Percentiles rank a stretch among this genome's conserved stretches.
Conservation (phyloP, 2,888 invertebrate genomes). For the Mythimna ferrago region DNA sequence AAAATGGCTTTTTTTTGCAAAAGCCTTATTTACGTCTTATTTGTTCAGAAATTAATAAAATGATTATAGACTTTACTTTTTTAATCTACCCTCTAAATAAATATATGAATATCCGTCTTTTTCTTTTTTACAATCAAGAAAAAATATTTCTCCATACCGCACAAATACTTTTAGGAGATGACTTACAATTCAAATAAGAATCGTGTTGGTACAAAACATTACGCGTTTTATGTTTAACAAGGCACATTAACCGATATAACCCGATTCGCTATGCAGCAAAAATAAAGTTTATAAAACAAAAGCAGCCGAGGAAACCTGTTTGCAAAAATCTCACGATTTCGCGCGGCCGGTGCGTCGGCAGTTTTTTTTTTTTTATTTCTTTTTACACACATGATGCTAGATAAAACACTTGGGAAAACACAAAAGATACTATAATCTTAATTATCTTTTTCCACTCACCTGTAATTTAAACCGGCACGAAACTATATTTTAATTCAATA, state of each 20-base stretch:
- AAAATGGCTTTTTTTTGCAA: neutral
- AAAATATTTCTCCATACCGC: neutral
- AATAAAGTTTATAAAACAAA: slow-evolving; percentile 75
- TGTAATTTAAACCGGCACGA: slow-evolving; percentile 58
- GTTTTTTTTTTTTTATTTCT: slow-evolving; percentile 72
- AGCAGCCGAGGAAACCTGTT: slow-evolving; percentile 80
- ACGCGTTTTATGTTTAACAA: slow-evolving; percentile 45
- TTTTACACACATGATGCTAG: slow-evolving; percentile 54
- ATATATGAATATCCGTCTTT: neutral
- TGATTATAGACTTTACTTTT: neutral
- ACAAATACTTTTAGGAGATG: neutral
- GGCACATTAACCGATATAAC: slow-evolving; percentile 57
- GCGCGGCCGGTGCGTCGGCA: slow-evolving; percentile 72
- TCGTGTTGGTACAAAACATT: slow-evolving; percentile 1
- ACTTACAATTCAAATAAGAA: slow-evolving; percentile 1
- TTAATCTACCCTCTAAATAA: slow-evolving; percentile 16
- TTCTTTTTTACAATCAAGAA: neutral
- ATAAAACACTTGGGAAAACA: slow-evolving; percentile 37
- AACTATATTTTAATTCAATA: slow-evolving; percentile 64
- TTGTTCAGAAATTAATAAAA: neutral
- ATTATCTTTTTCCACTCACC: slow-evolving; percentile 67
- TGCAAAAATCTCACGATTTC: slow-evolving; percentile 84
- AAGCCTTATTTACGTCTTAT: neutral
- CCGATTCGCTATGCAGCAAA: slow-evolving; percentile 71
- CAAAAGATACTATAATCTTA: slow-evolving; percentile 69